Base-by-base conservation (phyloP, 2,888 invertebrate species). In the Cryptus armator region DNA sequence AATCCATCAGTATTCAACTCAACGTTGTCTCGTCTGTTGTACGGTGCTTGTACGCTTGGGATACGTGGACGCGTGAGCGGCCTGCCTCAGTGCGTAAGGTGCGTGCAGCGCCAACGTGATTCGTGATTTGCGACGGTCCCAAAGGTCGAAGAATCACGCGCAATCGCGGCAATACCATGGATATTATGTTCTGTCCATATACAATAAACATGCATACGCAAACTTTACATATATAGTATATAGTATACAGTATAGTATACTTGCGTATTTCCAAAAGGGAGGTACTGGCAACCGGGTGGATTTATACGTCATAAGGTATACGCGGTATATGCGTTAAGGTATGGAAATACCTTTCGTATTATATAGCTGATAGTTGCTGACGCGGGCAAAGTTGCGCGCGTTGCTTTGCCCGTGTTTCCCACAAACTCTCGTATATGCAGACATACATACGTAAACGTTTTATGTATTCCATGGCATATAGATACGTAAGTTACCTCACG, bases 11-110 rank as follows among this genome's bases (percentile, higher is more conserved):
- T 90, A 90, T 90, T 89, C 90, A 66, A 68, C 78, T n/a, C 84
- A 71, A 72, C 74, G 82, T 70, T 81, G 81, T 83, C 87, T 87
- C 85, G 87, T 87, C 89, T 88, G 90, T 89, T 90, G 91, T 91
- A 91, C 85, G 87, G 87, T 86, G 89, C 90, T 91, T 90, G 89
- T 90, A 90, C 88, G 87, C 87, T 81, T 87, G 88, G 88, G 85
- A 88, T 90, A 91, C 91, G 89, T 89, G 90, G 86, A 90, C 88
- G 89, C 91, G 90, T 90, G 91, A 91, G 88, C 86, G 85, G 90
- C 90, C 89, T 90, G 91, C 89, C 89, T 66, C 84, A 90, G 89
- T 89, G 89, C 87, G 89, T 88, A 86, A 88, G 86, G 87, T 89
- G 89, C 88, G 89, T 88, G 90, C 90, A 89, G 87, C 87, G 90